phyloP scores from a whole-genome alignment of 2,888 invertebrate species.

The Noctua comes region DNA sequence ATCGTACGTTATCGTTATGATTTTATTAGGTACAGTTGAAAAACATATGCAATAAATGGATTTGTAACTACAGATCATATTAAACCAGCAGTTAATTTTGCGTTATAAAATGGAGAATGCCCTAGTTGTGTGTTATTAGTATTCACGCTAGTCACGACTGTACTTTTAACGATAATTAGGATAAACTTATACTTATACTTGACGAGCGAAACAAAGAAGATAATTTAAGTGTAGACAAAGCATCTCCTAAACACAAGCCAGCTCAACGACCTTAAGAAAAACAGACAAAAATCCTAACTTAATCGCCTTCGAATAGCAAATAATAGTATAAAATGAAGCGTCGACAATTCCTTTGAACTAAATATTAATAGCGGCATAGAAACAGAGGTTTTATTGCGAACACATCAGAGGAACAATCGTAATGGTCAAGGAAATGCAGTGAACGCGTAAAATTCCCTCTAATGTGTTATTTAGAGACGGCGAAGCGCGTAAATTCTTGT shows the following conservation, averaged over 20 bases:
- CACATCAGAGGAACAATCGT: constrained; percentile 79
- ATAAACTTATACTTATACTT: constrained; percentile 1
- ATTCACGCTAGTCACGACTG: not conserved
- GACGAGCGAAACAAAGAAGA: not conserved
- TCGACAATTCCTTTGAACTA: constrained; percentile 77
- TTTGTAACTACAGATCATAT: not conserved
- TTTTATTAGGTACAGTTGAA: not conserved
- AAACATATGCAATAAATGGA: not conserved
- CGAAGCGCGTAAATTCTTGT: constrained; percentile 61
- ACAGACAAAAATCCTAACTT: constrained; percentile 61
- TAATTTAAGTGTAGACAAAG: not conserved
- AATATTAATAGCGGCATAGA: constrained; percentile 76
- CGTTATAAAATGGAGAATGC: not conserved
- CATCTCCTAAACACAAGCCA: not conserved
- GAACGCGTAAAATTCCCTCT: constrained; percentile 74
- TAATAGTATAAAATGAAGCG: constrained; percentile 66
- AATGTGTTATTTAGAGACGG: constrained; percentile 69
- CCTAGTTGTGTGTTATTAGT: not conserved
- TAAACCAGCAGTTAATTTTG: not conserved
- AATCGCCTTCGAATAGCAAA: constrained; percentile 56
- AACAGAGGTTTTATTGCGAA: constrained; percentile 72
- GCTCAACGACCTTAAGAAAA: constrained; percentile 47
- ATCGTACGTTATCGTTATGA: not conserved
- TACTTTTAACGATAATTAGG: not conserved
- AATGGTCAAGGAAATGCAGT: constrained; percentile 76